A percentile compares a stretch with the other conserved stretches of the same genome.
Evolutionary conservation across 92 coral and sea anemone genomes (phyloP).

Genomic region (Actinostola sp.): DNA sequence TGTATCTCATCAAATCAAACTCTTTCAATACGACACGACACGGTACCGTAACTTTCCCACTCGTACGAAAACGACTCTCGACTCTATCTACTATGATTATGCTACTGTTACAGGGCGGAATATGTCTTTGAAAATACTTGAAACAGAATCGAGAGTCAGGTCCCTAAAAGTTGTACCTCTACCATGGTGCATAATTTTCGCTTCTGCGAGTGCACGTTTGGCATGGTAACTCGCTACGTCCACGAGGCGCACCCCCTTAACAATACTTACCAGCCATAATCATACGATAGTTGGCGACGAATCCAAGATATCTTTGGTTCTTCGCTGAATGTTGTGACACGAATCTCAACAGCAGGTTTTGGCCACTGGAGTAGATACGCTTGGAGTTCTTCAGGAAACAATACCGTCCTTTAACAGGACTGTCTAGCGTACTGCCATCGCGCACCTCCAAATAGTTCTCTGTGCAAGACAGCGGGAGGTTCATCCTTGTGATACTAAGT

Average conservation of each 20-base stretch:
- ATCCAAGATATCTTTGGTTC: constrained; percentile 9
- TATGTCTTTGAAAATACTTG: no score
- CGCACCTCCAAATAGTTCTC: constrained; percentile 29
- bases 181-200: not conserved
- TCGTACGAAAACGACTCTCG: no score
- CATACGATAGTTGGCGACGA: constrained; percentile 32
- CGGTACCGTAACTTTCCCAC: no score
- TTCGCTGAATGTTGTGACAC: constrained; percentile 1
- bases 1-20: no score
- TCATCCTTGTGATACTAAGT: constrained; percentile 7
- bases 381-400: not conserved
- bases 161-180: no score
- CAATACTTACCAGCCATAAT: constrained; percentile 25
- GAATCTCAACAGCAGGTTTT: constrained; percentile 17
- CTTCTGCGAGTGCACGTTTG: not conserved
- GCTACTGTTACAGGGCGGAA: no score
- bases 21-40: no score
- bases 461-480: constrained; percentile 16
- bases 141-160: no score
- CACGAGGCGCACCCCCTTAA: not conserved
- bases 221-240: not conserved
- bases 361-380: constrained; percentile 29
- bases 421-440: constrained; percentile 18
- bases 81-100: no score
- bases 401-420: constrained; percentile 17